phyloP scores from a whole-genome alignment of 1,140 invertebrate genomes.

The Conus ventricosus region DNA sequence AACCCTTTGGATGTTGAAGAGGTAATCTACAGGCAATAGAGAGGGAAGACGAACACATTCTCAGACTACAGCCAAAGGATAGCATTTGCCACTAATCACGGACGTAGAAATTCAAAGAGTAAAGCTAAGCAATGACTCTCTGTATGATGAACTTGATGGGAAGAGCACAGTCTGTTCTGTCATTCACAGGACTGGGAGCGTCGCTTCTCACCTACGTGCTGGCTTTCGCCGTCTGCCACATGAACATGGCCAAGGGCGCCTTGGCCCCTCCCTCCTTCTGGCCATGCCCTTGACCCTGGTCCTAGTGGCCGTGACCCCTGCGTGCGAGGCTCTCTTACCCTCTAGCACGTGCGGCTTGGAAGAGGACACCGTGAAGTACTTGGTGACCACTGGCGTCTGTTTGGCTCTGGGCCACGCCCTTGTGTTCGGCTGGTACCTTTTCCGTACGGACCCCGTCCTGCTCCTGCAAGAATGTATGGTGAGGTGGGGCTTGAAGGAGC shows the following conservation, averaged over 20 bases:
- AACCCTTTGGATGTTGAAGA: no score
- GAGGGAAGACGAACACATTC: no score
- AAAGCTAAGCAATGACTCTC: no score
- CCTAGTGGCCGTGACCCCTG: constrained; percentile 18
- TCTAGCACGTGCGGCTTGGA: not conserved
- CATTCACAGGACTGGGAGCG: constrained; percentile 15
- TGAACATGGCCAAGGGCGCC: constrained; percentile 46
- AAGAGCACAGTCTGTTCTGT: no score
- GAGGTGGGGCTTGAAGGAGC: not conserved
- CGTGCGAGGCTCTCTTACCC: constrained; percentile 26
- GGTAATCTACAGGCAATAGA: no score
- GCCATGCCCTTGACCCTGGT: constrained; percentile 39
- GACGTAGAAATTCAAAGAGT: no score
- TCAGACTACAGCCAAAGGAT: no score
- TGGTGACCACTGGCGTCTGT: not conserved
- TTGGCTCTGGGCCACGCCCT: constrained; percentile 41
- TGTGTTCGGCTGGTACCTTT: constrained; percentile 30
- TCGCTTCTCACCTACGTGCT: constrained; percentile 43
- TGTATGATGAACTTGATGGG: no score
- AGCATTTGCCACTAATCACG: no score
- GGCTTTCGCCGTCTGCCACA: constrained; percentile 50
- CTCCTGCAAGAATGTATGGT: constrained; percentile 45
- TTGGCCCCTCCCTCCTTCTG: constrained; percentile 48
- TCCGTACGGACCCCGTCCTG: constrained; percentile 35
- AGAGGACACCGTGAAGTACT: not conserved